phyloP scores from a whole-genome alignment of 1,140 invertebrate species.

The Saxidomus purpurata region DNA sequence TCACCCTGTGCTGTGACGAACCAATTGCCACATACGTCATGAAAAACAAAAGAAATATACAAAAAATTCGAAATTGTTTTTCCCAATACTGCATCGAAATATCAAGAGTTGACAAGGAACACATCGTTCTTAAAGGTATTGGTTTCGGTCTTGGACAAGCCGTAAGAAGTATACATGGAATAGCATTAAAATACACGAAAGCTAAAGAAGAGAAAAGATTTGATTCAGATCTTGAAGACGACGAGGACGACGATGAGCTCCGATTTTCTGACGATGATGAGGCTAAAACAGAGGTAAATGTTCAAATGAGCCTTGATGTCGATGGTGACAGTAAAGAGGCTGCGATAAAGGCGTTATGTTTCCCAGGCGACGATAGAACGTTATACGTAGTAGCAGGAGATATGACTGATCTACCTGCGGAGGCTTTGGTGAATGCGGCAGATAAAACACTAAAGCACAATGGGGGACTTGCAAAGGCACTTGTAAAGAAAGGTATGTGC shows the following conservation, averaged over 20 bases:
- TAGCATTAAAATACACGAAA: not conserved
- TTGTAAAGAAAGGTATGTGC: slow-evolving; percentile 44
- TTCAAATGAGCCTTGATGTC: not conserved
- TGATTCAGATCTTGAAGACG: slow-evolving; percentile 15
- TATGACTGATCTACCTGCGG: slow-evolving; percentile 15
- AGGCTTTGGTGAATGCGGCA: slow-evolving; percentile 30
- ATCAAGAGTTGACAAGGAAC: not conserved
- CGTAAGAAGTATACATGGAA: not conserved
- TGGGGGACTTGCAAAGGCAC: slow-evolving; percentile 35
- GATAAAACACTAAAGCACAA: slow-evolving; percentile 37
- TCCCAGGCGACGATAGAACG: slow-evolving; percentile 9
- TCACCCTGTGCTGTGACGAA: not conserved
- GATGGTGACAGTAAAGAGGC: not conserved
- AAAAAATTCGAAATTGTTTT: not conserved
- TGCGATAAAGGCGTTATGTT: slow-evolving; percentile 7
- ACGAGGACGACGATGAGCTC: not conserved
- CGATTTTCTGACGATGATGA: slow-evolving; percentile 8
- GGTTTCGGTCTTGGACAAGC: not conserved
- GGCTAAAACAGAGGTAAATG: not conserved
- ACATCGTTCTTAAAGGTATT: not conserved
- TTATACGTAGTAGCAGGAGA: slow-evolving; percentile 28
- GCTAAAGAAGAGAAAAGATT: slow-evolving; percentile 20
- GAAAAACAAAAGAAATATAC: not conserved
- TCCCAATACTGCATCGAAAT: slow-evolving; percentile 2
- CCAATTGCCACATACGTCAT: not conserved